Conservation (phyloP, 2,113 vertebrate genomes). For the Rhabdomys dilectus region DNA sequence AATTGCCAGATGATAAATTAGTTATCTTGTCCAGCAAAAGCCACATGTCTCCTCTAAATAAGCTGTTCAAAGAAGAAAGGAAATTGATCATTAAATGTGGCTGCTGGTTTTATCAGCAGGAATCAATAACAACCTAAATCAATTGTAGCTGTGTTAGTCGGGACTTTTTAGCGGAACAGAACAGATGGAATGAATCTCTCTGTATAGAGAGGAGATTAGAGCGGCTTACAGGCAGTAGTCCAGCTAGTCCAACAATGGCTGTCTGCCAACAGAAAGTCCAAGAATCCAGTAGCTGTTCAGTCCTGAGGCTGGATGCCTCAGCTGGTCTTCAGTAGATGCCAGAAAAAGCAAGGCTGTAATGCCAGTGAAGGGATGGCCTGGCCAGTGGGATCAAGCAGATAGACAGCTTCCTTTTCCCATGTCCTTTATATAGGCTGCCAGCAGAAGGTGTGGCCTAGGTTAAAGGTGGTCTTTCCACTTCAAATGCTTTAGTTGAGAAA, state of each 20-base stretch:
- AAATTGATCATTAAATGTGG: constrained; percentile 70
- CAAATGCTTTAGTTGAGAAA: not conserved
- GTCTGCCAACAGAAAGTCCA: not conserved
- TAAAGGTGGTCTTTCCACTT: not conserved
- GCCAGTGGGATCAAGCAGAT: not conserved
- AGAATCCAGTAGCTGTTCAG: not conserved
- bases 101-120: constrained; percentile 48
- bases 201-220: not conserved
- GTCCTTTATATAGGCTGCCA: not conserved
- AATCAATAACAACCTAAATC: constrained; percentile 26
- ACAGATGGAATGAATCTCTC: not conserved
- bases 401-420: not conserved
- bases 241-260: not conserved
- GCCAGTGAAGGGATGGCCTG: not conserved
- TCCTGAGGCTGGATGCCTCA: not conserved
- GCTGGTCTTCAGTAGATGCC: not conserved
- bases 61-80: constrained; percentile 48
- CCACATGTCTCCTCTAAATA: constrained; percentile 63
- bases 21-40: constrained; percentile 50
- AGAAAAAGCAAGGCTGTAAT: not conserved
- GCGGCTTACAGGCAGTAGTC: not conserved
- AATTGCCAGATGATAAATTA: constrained; percentile 64
- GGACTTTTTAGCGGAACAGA: not conserved
- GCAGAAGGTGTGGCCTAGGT: not conserved
- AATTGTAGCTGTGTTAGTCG: not conserved